Percentiles rank a stretch among this genome's conserved stretches.
Conservation (phyloP, 1,140 invertebrate genomes). For the Brachionus asplanchnoidis region DNA sequence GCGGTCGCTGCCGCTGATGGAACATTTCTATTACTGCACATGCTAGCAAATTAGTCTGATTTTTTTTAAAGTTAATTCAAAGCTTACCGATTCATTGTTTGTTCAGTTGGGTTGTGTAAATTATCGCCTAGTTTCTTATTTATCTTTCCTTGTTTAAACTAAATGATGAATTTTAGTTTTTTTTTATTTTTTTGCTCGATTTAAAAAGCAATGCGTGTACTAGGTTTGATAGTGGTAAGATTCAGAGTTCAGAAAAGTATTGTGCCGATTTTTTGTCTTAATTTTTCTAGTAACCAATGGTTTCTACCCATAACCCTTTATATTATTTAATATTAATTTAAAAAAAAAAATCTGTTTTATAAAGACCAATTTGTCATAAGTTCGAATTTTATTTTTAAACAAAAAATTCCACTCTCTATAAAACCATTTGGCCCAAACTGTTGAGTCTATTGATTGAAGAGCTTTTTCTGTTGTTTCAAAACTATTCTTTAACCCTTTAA, state of each 20-base stretch:
- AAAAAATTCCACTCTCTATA: too few relatives aligned
- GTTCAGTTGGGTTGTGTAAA: not conserved
- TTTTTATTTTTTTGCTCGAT: too few relatives aligned
- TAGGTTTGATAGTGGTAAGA: not conserved
- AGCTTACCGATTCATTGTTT: not conserved
- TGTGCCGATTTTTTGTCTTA: not conserved
- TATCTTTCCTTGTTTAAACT: not conserved
- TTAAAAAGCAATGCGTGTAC: not conserved
- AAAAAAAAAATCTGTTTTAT: too few relatives aligned
- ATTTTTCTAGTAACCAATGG: not conserved
- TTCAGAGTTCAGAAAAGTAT: not conserved
- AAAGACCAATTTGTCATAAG: too few relatives aligned
- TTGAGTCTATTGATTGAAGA: too few relatives aligned
- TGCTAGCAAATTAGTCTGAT: not conserved
- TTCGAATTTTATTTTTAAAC: too few relatives aligned
- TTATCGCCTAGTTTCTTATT: not conserved
- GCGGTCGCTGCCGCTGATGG: not conserved
- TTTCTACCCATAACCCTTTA: too few relatives aligned
- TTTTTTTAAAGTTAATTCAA: not conserved
- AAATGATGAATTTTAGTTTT: not conserved
- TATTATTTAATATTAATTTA: too few relatives aligned
- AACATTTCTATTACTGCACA: not conserved
- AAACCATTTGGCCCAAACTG: too few relatives aligned
- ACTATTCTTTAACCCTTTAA: too few relatives aligned
- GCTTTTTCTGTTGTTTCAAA: too few relatives aligned